phyloP scores from a whole-genome alignment of 2,888 invertebrate genomes.

The Amiota minor region DNA sequence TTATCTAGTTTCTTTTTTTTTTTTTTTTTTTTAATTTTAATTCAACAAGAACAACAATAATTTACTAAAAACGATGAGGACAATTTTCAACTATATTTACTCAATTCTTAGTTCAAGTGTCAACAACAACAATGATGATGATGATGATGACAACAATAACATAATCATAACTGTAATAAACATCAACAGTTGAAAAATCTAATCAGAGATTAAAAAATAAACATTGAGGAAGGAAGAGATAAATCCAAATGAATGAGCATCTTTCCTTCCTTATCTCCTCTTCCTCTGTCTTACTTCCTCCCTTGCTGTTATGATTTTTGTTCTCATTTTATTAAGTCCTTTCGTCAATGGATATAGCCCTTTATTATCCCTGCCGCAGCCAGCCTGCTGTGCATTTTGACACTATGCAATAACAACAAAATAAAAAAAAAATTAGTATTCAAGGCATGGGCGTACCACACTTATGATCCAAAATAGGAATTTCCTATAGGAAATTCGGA shows the following conservation, averaged over 20 bases:
- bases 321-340: too few relatives aligned
- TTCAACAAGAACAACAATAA: too few relatives aligned
- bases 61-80: too few relatives aligned
- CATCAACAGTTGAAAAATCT: conserved; percentile 44
- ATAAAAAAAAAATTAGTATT: conserved; percentile 9
- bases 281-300: conserved; percentile 45
- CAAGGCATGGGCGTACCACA: neutral
- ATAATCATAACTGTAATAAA: conserved; percentile 17
- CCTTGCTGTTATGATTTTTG: neutral
- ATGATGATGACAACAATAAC: conserved; percentile 4
- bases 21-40: too few relatives aligned
- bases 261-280: neutral
- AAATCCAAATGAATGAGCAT: neutral
- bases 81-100: too few relatives aligned
- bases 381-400: conserved; percentile 17
- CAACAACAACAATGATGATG: conserved; percentile 52
- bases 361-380: neutral
- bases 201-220: conserved; percentile 67
- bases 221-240: neutral
- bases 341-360: neutral
- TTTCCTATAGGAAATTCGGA: too few relatives aligned
- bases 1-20: too few relatives aligned
- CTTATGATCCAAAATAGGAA: too few relatives aligned
- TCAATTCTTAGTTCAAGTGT: conserved; percentile 33
- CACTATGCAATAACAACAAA: neutral